These are phyloP conservation scores for Anthoptus insignis DNA, from an alignment of 2,888 invertebrate species.

Conservation along the genomic window DNA sequence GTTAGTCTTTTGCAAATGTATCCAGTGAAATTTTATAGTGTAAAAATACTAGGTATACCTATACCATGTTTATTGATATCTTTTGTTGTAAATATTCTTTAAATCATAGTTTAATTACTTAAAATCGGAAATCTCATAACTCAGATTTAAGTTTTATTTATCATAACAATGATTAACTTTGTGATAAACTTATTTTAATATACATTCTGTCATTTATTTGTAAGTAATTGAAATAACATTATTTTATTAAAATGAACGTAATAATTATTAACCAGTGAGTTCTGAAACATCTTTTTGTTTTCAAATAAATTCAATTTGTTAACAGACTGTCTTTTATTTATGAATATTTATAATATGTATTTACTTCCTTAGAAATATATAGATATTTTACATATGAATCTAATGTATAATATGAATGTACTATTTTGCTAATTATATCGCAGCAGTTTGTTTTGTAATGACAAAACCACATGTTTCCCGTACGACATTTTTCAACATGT, in stretches of 20 bases:
- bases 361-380: too few species aligned
- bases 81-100: constrained; percentile 10
- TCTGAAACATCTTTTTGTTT: constrained; percentile 29
- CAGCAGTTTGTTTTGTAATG: too few species aligned
- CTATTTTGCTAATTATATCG: too few species aligned
- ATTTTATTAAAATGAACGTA: constrained; percentile 1
- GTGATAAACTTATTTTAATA: constrained; percentile 8
- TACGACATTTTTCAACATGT: too few species aligned
- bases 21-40: not conserved
- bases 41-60: not conserved
- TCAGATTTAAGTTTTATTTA: not conserved
- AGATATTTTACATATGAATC: too few species aligned
- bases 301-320: constrained; percentile 30
- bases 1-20: constrained; percentile 7
- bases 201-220: constrained; percentile 3
- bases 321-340: constrained; percentile 31
- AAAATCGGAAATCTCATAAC: not conserved
- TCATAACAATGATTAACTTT: not conserved
- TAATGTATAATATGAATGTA: too few species aligned
- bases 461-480: too few species aligned
- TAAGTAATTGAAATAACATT: constrained; percentile 9
- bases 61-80: not conserved
- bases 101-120: not conserved
- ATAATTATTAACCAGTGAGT: constrained; percentile 37
- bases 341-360: not conserved